phyloP scores from a whole-genome alignment of 2,113 vertebrate genomes.

The Tragelaphus scriptus region DNA sequence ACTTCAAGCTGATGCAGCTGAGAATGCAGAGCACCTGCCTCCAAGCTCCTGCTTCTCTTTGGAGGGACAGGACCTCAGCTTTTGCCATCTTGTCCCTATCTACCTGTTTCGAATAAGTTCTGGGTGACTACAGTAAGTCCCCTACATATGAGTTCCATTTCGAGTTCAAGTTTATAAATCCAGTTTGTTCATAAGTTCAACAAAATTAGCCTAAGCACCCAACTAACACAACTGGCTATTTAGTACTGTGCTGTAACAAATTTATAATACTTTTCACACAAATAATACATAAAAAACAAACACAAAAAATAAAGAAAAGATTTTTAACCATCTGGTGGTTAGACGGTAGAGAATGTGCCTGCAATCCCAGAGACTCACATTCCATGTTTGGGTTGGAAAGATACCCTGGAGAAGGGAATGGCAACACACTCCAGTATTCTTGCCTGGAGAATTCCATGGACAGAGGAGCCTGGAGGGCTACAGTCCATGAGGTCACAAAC shows the following conservation, averaged over 20 bases:
- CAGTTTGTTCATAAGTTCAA: neutral
- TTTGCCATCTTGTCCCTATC: neutral
- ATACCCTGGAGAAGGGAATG: neutral
- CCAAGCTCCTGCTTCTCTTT: neutral
- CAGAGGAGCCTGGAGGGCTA: neutral
- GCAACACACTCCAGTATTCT: neutral
- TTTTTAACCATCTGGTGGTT: neutral
- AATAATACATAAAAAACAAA: neutral
- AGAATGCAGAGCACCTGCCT: neutral
- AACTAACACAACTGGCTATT: neutral
- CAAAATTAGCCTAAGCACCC: neutral
- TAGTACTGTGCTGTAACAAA: neutral
- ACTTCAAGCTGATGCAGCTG: no score
- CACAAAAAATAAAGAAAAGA: neutral
- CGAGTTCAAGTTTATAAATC: neutral
- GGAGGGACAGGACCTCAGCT: neutral
- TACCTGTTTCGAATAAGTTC: neutral
- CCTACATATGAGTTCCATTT: neutral
- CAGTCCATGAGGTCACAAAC: neutral
- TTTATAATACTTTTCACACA: neutral
- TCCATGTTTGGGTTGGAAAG: neutral
- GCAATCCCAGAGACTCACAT: neutral
- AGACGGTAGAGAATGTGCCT: neutral
- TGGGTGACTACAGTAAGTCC: neutral
- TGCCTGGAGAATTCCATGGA: neutral